Evolutionary conservation across 92 coral and sea anemone genomes (phyloP), one percentile per base, ranked within the genome.

Genomic region (Diadumene lineata): DNA sequence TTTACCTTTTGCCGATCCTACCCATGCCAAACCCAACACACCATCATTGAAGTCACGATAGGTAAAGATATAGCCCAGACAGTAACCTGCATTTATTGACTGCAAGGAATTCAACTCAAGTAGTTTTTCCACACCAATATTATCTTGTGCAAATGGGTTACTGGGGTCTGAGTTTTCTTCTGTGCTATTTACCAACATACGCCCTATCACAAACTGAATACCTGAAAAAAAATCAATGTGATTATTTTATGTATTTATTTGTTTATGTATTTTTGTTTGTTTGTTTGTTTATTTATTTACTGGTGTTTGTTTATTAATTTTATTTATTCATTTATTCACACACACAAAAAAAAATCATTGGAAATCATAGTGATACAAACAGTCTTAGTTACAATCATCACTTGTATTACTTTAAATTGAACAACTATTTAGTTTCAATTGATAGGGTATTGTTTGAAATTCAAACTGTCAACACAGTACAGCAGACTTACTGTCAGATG

Each of bases 1-100:
- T 33, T 76, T 19, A 63, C 81, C 60, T 76, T 9, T 68, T 65
- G 88, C 44, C 56, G 90, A 93, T 22, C 93, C 99, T 69, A 96
- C 99, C 99, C 99, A 96, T 1, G 99, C 99, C 17, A 96, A 88
- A 9, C 99, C 99, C 31, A 96, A 89, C 27, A 96, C 99, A 34
- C 99, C 99, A 68, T 92, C 91, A 34, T 92, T 88, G 82, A 96
- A 96, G 62, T 96, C 99, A 17, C 99, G 86, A 82, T 91, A 96
- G 0, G 97, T 91, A 33, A 96, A 96, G 46, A 96, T 81, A 30
- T 96, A 92, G 0, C 94, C 82, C 58, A 96, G 70, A 65, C 99
- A 96, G 65, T 43, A 89, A 3, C 56, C 86, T 13, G 72, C 68
- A 53, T 85, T 77, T 23, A 73, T 82, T n/a, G 64, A 55, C 62